A percentile compares a stretch with the other conserved stretches of the same genome.
Conservation (phyloP, 2,113 vertebrate species). For the Phalacrocorax aristotelis region DNA sequence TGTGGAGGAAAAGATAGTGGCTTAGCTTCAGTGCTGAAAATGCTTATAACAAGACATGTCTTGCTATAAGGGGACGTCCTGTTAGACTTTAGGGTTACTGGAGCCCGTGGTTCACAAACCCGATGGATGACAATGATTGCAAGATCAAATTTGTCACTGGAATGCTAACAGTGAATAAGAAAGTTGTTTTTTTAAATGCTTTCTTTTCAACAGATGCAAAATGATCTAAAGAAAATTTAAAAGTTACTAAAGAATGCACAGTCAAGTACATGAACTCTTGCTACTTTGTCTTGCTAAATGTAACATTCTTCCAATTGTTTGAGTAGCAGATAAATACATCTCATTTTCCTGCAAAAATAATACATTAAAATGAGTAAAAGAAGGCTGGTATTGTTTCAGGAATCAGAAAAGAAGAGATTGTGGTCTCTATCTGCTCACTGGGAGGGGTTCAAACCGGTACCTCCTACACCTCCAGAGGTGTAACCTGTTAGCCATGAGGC, state of each 20-base stretch:
- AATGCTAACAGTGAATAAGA: background rate
- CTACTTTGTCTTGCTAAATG: background rate
- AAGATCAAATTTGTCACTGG: background rate
- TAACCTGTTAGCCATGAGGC: background rate
- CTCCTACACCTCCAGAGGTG: background rate
- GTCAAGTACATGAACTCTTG: background rate
- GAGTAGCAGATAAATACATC: background rate
- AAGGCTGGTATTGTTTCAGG: background rate
- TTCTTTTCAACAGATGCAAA: background rate
- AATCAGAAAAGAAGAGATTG: background rate
- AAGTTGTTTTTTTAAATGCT: background rate
- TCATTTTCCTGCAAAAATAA: background rate
- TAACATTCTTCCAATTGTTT: background rate
- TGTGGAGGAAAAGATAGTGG: background rate
- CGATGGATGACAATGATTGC: background rate
- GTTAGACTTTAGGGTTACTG: background rate
- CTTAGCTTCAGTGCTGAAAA: background rate
- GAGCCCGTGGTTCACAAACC: background rate
- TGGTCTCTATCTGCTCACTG: background rate
- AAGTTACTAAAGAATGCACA: background rate
- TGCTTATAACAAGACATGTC: fast-evolving
- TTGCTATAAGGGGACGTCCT: background rate
- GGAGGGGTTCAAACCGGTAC: background rate
- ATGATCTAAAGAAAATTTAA: background rate
- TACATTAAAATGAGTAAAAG: background rate